These are phyloP conservation scores for Aselliscus stoliczkanus DNA, from an alignment of 2,797 vertebrate genomes.

Conservation along the genomic window DNA sequence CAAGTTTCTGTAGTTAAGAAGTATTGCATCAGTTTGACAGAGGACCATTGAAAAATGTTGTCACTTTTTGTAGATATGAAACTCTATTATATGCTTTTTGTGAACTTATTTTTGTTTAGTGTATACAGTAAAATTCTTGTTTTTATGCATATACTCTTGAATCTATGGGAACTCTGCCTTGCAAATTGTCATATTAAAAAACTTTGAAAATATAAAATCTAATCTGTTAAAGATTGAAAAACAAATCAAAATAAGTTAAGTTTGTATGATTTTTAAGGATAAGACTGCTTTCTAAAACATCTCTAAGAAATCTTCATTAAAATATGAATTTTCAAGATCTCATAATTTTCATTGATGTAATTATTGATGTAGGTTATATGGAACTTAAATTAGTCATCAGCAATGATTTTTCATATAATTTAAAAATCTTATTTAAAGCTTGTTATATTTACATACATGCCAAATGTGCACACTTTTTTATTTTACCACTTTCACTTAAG, in stretches of 20 bases:
- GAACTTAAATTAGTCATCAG: constrained; percentile 10
- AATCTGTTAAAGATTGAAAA: constrained; percentile 57
- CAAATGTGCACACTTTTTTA: neutral
- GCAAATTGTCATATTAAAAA: neutral
- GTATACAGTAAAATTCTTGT: neutral
- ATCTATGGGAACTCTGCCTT: neutral
- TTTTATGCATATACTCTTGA: neutral
- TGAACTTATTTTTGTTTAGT: neutral
- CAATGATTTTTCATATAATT: neutral
- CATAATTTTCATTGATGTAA: neutral
- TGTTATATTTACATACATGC: neutral
- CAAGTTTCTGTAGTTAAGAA: neutral
- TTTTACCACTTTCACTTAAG: neutral
- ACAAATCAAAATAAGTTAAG: constrained; percentile 48
- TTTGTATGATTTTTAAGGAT: constrained; percentile 59
- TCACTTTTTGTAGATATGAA: neutral
- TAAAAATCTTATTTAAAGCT: neutral
- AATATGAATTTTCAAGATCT: neutral
- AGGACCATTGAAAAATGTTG: neutral
- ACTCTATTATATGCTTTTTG: neutral
- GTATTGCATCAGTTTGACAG: neutral
- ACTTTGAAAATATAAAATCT: constrained; percentile 32
- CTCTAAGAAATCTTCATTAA: constrained; percentile 48
- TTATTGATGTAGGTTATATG: neutral
- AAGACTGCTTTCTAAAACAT: constrained; percentile 19